Conservation (phyloP, 2,888 invertebrate species). For the Nematopogon swammerdamellus region DNA sequence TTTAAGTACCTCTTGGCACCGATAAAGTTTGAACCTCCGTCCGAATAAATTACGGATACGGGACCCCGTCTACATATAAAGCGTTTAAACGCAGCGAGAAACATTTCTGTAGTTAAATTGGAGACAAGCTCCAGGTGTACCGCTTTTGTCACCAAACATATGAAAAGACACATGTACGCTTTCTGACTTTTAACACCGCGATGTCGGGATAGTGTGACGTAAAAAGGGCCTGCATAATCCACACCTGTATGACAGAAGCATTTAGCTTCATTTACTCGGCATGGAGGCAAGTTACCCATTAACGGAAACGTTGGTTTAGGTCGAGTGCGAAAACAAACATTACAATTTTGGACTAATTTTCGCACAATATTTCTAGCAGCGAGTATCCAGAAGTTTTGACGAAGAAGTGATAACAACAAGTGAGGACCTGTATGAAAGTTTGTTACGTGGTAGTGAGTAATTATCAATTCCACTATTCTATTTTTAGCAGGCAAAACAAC, state of each 20-base stretch:
- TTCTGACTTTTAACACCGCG: constrained; percentile 3
- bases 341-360: no score
- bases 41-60: background rate
- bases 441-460: no score
- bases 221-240: constrained; percentile 8
- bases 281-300: constrained; percentile 5
- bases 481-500: no score
- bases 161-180: constrained; percentile 5
- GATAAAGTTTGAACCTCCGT: constrained; percentile 5
- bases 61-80: constrained; percentile 4
- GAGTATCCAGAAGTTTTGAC: no score
- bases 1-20: constrained; percentile 2
- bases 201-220: background rate
- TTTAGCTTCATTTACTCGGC: constrained; percentile 4
- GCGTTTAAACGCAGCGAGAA: constrained; percentile 3
- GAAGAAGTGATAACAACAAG: no score
- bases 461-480: no score
- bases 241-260: constrained; percentile 5
- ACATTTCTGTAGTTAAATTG: constrained; percentile 2
- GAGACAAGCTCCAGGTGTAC: constrained; percentile 5
- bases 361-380: no score
- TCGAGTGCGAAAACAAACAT: constrained; percentile 3
- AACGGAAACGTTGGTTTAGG: background rate
- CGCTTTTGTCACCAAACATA: constrained; percentile 5
- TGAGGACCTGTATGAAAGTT: no score